Conservation (phyloP, 2,797 vertebrate genomes). For the Tiaroga cobitis region DNA sequence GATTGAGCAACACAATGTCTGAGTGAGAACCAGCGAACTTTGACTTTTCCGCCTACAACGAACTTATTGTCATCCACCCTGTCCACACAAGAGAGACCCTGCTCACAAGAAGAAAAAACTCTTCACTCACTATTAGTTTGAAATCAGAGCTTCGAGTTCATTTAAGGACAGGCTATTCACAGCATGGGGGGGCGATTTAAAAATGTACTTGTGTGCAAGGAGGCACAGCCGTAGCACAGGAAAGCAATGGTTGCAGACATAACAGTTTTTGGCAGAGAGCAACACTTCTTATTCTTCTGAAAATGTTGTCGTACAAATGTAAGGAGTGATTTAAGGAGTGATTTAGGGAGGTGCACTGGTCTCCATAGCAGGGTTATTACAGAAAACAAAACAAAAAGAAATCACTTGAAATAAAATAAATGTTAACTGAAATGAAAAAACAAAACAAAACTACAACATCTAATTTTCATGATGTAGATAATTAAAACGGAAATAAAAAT, state of each 20-base stretch:
- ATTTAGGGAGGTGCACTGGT: background rate
- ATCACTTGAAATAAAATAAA: too few relatives aligned
- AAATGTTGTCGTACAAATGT: background rate
- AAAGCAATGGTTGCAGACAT: slow-evolving; percentile 13
- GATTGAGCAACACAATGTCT: background rate
- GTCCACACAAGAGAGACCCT: background rate
- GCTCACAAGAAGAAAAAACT: background rate
- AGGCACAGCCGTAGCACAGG: background rate
- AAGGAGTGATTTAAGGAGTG: background rate
- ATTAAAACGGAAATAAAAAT: too few relatives aligned
- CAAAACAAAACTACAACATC: too few relatives aligned
- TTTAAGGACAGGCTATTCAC: slow-evolving; percentile 38
- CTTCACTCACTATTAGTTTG: background rate
- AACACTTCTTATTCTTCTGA: background rate
- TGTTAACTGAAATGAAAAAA: too few relatives aligned
- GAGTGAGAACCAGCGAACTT: background rate
- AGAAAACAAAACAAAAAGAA: background rate
- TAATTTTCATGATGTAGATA: too few relatives aligned
- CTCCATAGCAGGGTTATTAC: background rate
- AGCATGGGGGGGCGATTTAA: slow-evolving; percentile 7
- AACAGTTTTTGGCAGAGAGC: background rate
- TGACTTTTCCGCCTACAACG: background rate
- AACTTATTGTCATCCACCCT: background rate
- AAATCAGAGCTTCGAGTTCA: slow-evolving; percentile 22
- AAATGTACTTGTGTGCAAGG: slow-evolving; percentile 20